Conservation (phyloP, 2,113 vertebrate genomes). For the Tupaia tana region DNA sequence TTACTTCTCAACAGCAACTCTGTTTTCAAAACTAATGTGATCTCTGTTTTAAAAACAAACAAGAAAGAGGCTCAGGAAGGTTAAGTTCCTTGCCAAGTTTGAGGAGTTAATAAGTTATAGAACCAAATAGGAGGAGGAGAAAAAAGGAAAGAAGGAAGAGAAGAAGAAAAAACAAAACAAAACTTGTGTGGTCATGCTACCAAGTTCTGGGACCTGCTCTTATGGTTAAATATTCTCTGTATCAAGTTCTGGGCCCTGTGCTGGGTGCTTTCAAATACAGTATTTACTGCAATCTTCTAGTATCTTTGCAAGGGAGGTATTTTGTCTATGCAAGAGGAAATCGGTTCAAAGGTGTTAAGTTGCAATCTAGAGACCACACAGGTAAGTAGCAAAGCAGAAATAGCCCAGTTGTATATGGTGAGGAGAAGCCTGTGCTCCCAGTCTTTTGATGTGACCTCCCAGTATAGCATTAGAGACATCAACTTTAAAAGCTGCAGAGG, state of each 20-base stretch:
- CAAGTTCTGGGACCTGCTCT: not conserved
- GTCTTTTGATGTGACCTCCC: not conserved
- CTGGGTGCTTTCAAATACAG: not conserved
- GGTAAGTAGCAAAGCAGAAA: not conserved
- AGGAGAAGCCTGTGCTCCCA: not conserved
- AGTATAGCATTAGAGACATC: too few species aligned
- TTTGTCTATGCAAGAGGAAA: not conserved
- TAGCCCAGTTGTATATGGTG: not conserved
- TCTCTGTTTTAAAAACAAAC: not conserved
- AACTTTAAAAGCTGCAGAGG: not conserved
- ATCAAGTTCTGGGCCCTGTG: not conserved
- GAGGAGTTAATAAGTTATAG: not conserved
- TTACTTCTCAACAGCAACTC: not conserved
- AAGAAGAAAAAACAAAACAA: not conserved
- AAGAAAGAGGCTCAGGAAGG: not conserved
- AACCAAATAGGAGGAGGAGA: not conserved
- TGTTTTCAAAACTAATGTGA: not conserved
- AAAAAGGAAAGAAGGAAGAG: not conserved
- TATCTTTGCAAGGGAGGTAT: not conserved
- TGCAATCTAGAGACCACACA: not conserved
- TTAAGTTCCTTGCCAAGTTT: not conserved
- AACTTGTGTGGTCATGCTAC: not conserved
- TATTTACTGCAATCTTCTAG: not conserved
- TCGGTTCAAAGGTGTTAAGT: not conserved
- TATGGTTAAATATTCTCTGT: too few species aligned